phyloP scores from a whole-genome alignment of 92 coral and sea anemone species.

The Meandrina meandrites region DNA sequence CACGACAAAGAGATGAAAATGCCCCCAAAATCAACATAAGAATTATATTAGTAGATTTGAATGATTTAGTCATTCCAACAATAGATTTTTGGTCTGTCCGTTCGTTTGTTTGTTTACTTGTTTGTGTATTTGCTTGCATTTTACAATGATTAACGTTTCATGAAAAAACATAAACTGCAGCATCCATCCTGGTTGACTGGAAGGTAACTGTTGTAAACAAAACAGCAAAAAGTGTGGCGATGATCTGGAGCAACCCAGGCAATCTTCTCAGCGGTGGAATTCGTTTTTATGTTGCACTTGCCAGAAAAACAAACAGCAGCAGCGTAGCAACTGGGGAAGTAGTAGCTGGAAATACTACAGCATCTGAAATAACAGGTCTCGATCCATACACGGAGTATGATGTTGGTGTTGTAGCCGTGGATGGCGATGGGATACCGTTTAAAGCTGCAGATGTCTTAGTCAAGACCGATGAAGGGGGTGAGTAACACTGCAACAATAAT shows the following conservation, averaged over 20 bases:
- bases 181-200: neutral
- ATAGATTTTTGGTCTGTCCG: too few species aligned
- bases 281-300: neutral
- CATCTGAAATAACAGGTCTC: neutral
- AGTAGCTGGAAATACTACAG: neutral
- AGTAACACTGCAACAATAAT: neutral
- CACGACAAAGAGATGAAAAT: too few species aligned
- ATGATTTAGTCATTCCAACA: too few species aligned
- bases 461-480: neutral
- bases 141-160: too few species aligned
- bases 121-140: too few species aligned
- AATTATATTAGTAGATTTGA: too few species aligned
- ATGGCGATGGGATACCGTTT: neutral
- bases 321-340: neutral
- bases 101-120: too few species aligned
- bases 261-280: neutral
- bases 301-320: neutral
- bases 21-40: too few species aligned
- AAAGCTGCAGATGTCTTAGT: neutral
- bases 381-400: neutral
- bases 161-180: neutral
- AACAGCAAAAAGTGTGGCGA: neutral
- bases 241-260: neutral
- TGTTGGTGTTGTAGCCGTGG: neutral
- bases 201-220: neutral